These are phyloP conservation scores for Oryctolagus cuniculus DNA, from an alignment of 2,113 vertebrate species.

Conservation along the genomic window DNA sequence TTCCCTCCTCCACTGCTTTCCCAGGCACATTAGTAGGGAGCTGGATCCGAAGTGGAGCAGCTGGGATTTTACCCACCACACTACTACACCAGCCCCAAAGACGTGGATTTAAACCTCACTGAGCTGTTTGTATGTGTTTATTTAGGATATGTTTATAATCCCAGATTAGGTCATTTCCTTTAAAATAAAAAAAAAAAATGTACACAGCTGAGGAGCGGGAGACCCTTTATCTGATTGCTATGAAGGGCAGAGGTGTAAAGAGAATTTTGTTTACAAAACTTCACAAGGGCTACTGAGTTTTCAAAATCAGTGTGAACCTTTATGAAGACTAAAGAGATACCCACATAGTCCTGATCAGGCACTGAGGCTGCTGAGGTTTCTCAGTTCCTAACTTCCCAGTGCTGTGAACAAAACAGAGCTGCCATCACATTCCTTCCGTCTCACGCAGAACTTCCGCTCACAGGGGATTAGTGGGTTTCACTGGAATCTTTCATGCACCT, in stretches of 20 bases:
- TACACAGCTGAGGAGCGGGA: accelerated
- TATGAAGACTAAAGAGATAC: slow-evolving; percentile 37
- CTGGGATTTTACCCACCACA: too few relatives aligned
- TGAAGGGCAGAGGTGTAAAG: slow-evolving; percentile 33
- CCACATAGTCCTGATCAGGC: not conserved
- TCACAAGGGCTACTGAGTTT: slow-evolving; percentile 28
- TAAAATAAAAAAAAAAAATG: not conserved
- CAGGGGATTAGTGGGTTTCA: slow-evolving; percentile 45
- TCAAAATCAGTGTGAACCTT: slow-evolving; percentile 44
- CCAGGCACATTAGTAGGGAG: too few relatives aligned
- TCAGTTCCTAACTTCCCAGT: not conserved
- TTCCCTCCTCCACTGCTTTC: too few relatives aligned
- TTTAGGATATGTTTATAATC: slow-evolving; percentile 63
- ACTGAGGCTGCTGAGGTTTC: slow-evolving; percentile 12
- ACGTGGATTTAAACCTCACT: not conserved
- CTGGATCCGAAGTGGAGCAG: too few relatives aligned
- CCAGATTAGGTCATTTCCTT: slow-evolving; percentile 64
- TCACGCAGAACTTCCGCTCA: not conserved
- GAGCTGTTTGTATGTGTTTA: slow-evolving; percentile 38
- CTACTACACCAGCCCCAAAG: not conserved
- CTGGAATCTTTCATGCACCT: not conserved
- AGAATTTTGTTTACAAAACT: slow-evolving; percentile 52
- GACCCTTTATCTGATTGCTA: slow-evolving; percentile 27
- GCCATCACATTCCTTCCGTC: slow-evolving; percentile 24
- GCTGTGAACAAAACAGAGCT: slow-evolving; percentile 15